Conservation (phyloP, 1,140 invertebrate genomes). For the Cyclina sinensis region DNA sequence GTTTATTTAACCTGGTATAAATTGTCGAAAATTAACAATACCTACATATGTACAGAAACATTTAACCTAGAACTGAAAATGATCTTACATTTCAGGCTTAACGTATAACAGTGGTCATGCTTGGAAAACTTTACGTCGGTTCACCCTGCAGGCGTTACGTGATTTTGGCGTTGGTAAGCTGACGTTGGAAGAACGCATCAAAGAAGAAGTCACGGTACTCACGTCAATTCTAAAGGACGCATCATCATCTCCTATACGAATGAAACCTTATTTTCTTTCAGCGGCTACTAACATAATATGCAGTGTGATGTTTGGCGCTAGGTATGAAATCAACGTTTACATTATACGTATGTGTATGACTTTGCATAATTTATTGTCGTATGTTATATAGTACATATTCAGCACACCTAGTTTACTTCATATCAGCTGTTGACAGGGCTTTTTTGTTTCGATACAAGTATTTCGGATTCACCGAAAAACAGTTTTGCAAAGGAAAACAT, state of each 20-base stretch:
- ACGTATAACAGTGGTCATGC: conserved; percentile 75
- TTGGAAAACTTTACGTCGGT: conserved; percentile 89
- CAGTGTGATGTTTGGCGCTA: conserved; percentile 79
- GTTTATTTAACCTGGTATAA: no score
- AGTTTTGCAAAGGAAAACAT: no score
- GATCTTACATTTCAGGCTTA: conserved; percentile 66
- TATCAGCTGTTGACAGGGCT: no score
- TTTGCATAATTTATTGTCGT: no score
- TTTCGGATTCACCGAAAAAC: no score
- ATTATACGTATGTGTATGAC: no score
- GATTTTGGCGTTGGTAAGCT: conserved; percentile 92
- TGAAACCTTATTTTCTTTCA: conserved; percentile 72
- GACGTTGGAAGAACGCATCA: conserved; percentile 76
- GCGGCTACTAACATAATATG: conserved; percentile 80
- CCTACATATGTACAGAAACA: no score
- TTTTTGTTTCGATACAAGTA: no score
- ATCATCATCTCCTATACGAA: conserved; percentile 63
- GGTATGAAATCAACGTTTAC: conserved; percentile 66
- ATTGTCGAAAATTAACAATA: no score
- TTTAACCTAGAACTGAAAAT: no score
- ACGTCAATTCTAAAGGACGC: conserved; percentile 62
- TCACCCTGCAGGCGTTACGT: conserved; percentile 95
- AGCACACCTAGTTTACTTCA: no score
- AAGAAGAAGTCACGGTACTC: conserved; percentile 75
- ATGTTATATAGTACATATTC: no score